Percentiles rank a stretch among this genome's conserved stretches.
These are phyloP conservation scores for Cavia porcellus DNA, from an alignment of 2,113 vertebrate species.

Conservation along the genomic window DNA sequence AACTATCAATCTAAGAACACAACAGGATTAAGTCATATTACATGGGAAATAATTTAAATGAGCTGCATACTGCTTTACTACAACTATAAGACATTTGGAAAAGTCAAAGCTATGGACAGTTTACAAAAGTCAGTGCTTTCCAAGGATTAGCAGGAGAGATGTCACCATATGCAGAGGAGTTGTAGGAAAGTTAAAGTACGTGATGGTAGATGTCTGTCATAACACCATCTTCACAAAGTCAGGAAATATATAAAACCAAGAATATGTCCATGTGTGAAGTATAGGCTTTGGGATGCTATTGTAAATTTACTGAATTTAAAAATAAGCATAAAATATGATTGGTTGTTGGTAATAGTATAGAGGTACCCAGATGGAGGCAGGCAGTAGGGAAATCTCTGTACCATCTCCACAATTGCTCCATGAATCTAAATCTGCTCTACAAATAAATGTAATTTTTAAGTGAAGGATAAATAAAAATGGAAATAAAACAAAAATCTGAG, in stretches of 20 bases:
- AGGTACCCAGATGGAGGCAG: background rate
- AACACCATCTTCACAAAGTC: background rate
- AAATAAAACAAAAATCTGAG: background rate
- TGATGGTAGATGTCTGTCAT: background rate
- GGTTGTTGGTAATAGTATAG: background rate
- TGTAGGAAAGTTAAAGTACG: too few relatives aligned
- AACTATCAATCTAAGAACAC: too few relatives aligned
- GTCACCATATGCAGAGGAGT: too few relatives aligned
- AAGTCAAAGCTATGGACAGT: too few relatives aligned
- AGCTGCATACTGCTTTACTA: too few relatives aligned
- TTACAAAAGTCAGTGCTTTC: too few relatives aligned
- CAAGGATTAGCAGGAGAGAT: too few relatives aligned
- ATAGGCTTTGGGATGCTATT: background rate
- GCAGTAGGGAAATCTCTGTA: background rate
- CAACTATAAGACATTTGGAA: too few relatives aligned
- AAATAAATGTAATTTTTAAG: background rate
- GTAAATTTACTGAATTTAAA: background rate
- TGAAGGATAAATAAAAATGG: background rate
- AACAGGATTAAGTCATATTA: too few relatives aligned
- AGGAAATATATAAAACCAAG: background rate
- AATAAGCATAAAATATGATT: background rate
- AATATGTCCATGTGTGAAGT: background rate
- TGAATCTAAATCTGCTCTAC: background rate
- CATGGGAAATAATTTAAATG: too few relatives aligned
- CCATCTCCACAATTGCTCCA: too few relatives aligned